phyloP scores from a whole-genome alignment of 2,797 vertebrate genomes.

The Vultur gryphus region DNA sequence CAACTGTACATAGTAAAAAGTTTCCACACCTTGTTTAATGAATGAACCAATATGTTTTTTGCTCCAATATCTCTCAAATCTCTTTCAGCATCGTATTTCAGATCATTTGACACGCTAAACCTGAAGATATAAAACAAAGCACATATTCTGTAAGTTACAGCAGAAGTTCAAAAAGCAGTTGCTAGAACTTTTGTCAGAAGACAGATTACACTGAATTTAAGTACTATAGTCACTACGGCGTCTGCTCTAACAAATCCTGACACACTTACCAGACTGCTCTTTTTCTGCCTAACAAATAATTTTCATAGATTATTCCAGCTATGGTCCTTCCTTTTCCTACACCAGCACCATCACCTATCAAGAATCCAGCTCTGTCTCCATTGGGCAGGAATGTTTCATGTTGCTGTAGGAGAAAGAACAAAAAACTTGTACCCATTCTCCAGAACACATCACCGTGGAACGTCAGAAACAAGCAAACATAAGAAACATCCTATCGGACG shows the following conservation, averaged over 20 bases:
- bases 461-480: not conserved
- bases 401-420: constrained; percentile 82
- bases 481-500: not conserved
- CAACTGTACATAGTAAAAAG: constrained; percentile 56
- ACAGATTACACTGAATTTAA: not conserved
- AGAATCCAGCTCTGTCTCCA: constrained; percentile 92
- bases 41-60: constrained; percentile 96
- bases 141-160: not conserved
- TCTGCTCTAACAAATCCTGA: not conserved
- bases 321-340: constrained; percentile 98
- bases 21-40: constrained; percentile 92
- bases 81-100: constrained; percentile 97
- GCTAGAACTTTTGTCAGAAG: not conserved
- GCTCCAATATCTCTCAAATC: constrained; percentile 96
- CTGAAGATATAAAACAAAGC: constrained; percentile 63
- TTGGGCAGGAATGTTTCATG: constrained; percentile 97
- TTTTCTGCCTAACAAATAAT: constrained; percentile 95
- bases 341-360: constrained; percentile 97
- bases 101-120: constrained; percentile 98
- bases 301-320: constrained; percentile 96
- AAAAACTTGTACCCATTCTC: not conserved
- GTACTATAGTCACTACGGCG: not conserved
- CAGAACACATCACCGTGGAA: not conserved
- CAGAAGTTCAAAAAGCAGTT: not conserved
- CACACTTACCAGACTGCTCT: constrained; percentile 92